phyloP scores from a whole-genome alignment of 2,888 invertebrate genomes.

The Matsumyia berberina region DNA sequence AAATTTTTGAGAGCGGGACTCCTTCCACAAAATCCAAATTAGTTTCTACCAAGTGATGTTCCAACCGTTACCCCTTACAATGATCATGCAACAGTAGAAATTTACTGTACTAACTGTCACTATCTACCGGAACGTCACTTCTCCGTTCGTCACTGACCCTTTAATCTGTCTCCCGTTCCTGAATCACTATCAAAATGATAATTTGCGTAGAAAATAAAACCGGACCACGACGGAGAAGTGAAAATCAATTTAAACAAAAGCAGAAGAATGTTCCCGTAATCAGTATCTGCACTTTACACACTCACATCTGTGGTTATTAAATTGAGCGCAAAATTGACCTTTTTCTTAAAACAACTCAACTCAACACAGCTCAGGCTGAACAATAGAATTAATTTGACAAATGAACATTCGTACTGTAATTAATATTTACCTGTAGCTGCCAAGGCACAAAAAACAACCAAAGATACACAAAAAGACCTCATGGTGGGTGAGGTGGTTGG shows the following conservation, averaged over 20 bases:
- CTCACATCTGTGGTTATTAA: constrained; percentile 2
- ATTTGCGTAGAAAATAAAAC: constrained; percentile 20
- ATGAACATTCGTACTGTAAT: too few species aligned
- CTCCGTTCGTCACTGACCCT: background rate
- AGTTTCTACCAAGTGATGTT: background rate
- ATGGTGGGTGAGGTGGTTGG: constrained; percentile 21
- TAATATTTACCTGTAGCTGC: constrained; percentile 53
- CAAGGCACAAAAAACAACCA: constrained; percentile 45
- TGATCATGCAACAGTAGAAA: background rate
- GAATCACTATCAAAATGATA: background rate
- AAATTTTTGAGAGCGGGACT: too few species aligned
- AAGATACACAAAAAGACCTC: constrained; percentile 51
- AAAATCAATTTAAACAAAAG: background rate
- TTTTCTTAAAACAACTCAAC: background rate
- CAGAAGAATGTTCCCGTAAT: background rate
- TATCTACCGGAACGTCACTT: background rate
- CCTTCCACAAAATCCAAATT: background rate
- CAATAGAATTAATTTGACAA: background rate
- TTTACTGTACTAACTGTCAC: constrained; percentile 12
- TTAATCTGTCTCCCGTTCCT: background rate
- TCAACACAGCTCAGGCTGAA: background rate
- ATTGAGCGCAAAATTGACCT: constrained; percentile 25
- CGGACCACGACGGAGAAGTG: constrained; percentile 6
- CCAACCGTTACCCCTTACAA: background rate
- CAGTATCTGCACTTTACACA: constrained; percentile 1